Conservation (phyloP, 1,140 invertebrate species). For the Atta texana region DNA sequence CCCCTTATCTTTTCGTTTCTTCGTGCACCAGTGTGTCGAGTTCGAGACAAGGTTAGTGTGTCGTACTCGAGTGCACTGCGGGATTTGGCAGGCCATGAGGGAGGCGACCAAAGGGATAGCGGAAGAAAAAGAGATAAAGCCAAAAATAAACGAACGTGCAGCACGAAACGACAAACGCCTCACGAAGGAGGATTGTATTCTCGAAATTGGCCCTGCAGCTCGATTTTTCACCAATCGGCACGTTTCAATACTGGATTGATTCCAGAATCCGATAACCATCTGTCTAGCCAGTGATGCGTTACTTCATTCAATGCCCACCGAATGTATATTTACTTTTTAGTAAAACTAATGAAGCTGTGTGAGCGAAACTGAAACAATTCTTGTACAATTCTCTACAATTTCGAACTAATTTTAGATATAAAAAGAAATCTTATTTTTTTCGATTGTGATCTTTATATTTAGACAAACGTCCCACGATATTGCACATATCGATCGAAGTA, state of each 20-base stretch:
- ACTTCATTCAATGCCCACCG: neutral
- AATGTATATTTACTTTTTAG: neutral
- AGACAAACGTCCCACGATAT: neutral
- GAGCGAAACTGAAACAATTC: neutral
- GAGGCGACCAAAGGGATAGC: conserved; percentile 17
- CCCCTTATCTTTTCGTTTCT: neutral
- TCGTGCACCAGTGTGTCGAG: conserved; percentile 41
- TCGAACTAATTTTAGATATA: neutral
- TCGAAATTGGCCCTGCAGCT: conserved; percentile 52
- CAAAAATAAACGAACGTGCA: conserved; percentile 19
- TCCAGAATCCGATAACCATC: neutral
- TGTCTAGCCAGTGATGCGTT: neutral
- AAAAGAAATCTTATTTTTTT: neutral
- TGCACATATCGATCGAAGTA: neutral
- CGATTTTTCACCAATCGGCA: conserved; percentile 29
- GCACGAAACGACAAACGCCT: conserved; percentile 8
- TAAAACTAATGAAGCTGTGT: neutral
- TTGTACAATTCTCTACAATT: neutral
- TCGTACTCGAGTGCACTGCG: conserved; percentile 64
- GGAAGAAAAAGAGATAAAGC: conserved; percentile 18
- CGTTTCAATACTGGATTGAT: neutral
- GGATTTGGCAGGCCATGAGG: conserved; percentile 56
- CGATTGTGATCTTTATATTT: neutral
- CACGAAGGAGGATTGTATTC: conserved; percentile 41
- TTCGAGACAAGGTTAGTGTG: conserved; percentile 80